Evolutionary conservation across 2,888 invertebrate genomes (phyloP).

Genomic region (Chymomyza procnemis): DNA sequence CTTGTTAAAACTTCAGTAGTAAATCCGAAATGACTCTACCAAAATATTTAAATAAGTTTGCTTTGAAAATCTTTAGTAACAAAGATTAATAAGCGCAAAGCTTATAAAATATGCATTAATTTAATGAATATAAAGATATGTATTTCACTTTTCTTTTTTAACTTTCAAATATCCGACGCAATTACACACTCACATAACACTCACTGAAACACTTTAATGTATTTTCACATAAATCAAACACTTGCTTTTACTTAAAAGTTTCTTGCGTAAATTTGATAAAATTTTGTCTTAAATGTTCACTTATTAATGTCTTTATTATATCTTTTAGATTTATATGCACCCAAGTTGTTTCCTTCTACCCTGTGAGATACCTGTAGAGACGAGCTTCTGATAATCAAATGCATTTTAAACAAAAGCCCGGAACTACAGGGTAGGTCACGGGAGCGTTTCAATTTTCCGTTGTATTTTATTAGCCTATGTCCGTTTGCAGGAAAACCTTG

Average conservation of each 20-base stretch:
- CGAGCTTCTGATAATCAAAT: slow-evolving; percentile 93
- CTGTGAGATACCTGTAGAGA: slow-evolving; percentile 99
- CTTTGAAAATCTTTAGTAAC: too few relatives aligned
- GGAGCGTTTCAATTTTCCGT: slow-evolving; percentile 81
- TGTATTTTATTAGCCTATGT: background rate
- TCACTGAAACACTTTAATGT: background rate
- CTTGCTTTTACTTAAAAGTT: background rate
- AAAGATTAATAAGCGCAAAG: too few relatives aligned
- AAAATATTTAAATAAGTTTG: too few relatives aligned
- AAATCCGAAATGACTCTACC: too few relatives aligned
- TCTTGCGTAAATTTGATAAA: background rate
- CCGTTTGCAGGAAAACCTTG: slow-evolving; percentile 1
- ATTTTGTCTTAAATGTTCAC: background rate
- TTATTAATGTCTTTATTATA: background rate
- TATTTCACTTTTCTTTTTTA: too few relatives aligned
- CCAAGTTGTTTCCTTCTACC: slow-evolving; percentile 79
- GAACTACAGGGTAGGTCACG: slow-evolving; percentile 99
- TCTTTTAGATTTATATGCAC: background rate
- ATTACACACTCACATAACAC: too few relatives aligned
- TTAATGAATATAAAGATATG: too few relatives aligned
- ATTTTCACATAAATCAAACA: background rate
- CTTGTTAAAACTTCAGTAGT: too few relatives aligned
- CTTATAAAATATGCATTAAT: too few relatives aligned
- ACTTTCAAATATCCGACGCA: too few relatives aligned
- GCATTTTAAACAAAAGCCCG: slow-evolving; percentile 96